phyloP scores from a whole-genome alignment of 2,888 invertebrate genomes.

The Linhomoeus sp. region DNA sequence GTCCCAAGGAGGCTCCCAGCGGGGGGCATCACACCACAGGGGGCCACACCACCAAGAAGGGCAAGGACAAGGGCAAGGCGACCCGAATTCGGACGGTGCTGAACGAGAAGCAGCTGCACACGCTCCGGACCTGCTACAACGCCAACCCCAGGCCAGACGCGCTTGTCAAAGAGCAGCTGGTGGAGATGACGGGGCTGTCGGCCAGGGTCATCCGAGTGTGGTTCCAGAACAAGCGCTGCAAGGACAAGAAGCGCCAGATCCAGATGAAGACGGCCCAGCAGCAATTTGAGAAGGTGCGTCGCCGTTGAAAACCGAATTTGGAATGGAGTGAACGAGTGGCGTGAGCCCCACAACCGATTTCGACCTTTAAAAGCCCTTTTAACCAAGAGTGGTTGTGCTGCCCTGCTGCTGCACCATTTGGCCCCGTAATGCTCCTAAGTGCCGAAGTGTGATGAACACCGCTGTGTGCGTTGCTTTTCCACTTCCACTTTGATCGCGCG shows the following conservation, averaged over 20 bases:
- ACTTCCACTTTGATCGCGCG: no score
- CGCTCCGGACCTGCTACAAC: conserved; percentile 84
- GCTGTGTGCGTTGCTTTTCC: no score
- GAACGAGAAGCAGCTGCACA: conserved; percentile 94
- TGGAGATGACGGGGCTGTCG: conserved; percentile 92
- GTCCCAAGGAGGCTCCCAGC: not conserved
- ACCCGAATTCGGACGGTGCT: conserved; percentile 95
- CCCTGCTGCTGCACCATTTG: no score
- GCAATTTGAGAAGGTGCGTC: conserved; percentile 66
- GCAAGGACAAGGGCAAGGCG: conserved; percentile 45
- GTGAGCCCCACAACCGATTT: not conserved
- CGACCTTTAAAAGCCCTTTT: not conserved
- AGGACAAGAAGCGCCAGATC: conserved; percentile 89
- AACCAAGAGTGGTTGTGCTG: not conserved
- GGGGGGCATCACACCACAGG: no score
- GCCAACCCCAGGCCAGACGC: conserved; percentile 97
- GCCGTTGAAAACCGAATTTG: not conserved
- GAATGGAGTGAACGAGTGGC: not conserved
- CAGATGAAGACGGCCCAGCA: conserved; percentile 93
- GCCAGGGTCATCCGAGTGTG: conserved; percentile 95
- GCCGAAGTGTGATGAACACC: no score
- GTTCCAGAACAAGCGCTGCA: conserved; percentile 88
- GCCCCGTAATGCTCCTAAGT: no score
- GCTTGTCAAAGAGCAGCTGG: conserved; percentile 94
- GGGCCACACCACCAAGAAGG: conserved; percentile 32